A percentile compares a stretch with the other conserved stretches of the same genome.
Evolutionary conservation across 2,888 invertebrate genomes (phyloP).

Genomic region (Cotesia congregata): DNA sequence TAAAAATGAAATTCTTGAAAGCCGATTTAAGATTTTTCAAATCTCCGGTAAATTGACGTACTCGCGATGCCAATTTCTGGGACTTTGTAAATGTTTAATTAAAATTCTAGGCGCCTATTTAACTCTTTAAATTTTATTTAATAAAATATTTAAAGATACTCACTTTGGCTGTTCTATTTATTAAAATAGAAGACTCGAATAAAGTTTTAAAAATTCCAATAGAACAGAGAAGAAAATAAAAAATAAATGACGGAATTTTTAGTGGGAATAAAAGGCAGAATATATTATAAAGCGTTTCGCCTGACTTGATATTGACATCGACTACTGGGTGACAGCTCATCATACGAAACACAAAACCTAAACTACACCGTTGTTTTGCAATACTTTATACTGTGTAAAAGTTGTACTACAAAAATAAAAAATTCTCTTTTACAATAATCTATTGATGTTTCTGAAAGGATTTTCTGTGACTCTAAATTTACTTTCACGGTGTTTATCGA

Average conservation of each 20-base stretch:
- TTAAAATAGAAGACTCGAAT: not conserved
- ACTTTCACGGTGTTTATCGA: no score
- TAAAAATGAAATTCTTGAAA: no score
- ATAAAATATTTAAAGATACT: no score
- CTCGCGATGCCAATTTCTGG: no score
- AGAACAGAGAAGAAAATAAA: constrained; percentile 9
- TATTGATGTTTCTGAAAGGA: no score
- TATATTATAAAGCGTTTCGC: not conserved
- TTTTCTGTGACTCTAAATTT: no score
- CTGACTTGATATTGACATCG: not conserved
- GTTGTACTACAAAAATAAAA: not conserved
- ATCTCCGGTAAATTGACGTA: no score
- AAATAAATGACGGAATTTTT: not conserved
- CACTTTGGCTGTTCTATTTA: no score
- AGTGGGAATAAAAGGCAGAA: not conserved
- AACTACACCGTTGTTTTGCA: not conserved
- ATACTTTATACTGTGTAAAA: not conserved
- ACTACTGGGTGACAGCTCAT: not conserved
- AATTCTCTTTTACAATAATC: not conserved
- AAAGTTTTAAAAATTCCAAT: not conserved
- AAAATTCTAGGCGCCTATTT: no score
- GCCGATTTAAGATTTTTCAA: no score
- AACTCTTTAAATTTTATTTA: no score
- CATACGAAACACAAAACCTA: not conserved
- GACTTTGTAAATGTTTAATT: no score